Conservation (phyloP, 2,888 invertebrate genomes). For the Anagyrus pseudococci region DNA sequence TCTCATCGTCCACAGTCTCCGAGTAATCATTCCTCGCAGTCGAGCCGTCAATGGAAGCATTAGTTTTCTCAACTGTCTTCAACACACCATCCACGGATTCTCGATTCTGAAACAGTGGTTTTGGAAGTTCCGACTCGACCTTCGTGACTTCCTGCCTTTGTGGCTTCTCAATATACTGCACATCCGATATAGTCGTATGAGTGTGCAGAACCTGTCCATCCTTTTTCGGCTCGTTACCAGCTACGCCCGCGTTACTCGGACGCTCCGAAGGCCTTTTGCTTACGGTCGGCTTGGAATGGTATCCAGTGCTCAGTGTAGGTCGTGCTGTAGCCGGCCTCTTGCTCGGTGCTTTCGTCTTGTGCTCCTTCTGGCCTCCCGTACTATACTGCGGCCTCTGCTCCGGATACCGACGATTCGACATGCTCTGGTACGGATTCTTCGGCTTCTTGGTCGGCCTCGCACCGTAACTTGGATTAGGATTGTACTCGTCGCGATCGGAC, state of each 20-base stretch:
- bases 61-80: not conserved
- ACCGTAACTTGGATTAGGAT: constrained; percentile 4
- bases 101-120: constrained; percentile 15
- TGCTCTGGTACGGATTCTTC: not conserved
- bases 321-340: too few relatives aligned
- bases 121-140: constrained; percentile 16
- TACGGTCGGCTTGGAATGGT: too few relatives aligned
- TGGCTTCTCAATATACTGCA: constrained; percentile 5
- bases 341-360: not conserved
- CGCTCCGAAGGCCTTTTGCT: too few relatives aligned
- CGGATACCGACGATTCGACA: not conserved
- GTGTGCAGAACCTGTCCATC: too few relatives aligned
- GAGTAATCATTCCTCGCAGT: not conserved
- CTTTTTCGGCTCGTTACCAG: not conserved
- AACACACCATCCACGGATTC: not conserved
- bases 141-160: not conserved
- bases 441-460: constrained; percentile 12
- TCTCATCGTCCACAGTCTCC: not conserved
- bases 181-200: constrained; percentile 16
- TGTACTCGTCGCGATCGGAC: constrained; percentile 11
- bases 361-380: not conserved
- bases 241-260: too few relatives aligned
- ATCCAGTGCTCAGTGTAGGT: too few relatives aligned
- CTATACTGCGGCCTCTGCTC: not conserved
- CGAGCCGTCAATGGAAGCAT: not conserved